These are phyloP conservation scores for Sterna hirundo DNA, from an alignment of 2,113 vertebrate genomes.

Conservation along the genomic window DNA sequence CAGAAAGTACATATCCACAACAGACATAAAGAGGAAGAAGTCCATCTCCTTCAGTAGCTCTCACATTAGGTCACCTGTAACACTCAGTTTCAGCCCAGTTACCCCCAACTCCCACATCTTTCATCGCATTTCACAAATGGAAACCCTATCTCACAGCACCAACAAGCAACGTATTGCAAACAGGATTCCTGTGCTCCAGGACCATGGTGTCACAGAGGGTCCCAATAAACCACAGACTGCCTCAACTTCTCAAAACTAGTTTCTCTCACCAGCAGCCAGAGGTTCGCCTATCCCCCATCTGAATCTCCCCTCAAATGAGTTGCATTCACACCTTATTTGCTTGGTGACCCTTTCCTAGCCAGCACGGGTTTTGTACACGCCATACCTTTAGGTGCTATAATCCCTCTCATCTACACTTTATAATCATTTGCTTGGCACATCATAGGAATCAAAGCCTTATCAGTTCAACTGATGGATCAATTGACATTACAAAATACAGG, in stretches of 20 bases:
- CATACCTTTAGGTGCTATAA: neutral
- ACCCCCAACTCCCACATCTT: fast-evolving
- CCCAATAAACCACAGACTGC: neutral
- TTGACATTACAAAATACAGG: neutral
- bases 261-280: neutral
- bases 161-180: neutral
- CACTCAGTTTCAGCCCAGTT: neutral
- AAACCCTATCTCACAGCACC: neutral
- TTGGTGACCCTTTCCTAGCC: neutral
- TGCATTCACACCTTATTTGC: neutral
- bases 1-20: neutral
- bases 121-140: neutral
- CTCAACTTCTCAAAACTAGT: neutral
- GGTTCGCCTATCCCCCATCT: too few relatives aligned
- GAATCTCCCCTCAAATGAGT: neutral
- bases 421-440: neutral
- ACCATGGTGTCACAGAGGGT: neutral
- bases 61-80: neutral
- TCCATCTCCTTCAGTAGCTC: neutral
- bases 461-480: neutral
- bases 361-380: neutral
- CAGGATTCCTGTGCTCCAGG: neutral
- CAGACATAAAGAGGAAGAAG: neutral
- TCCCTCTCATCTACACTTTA: neutral
- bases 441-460: neutral